Evolutionary conservation across 2,797 vertebrate genomes (phyloP).

Genomic region (Neomorphus geoffroyi): DNA sequence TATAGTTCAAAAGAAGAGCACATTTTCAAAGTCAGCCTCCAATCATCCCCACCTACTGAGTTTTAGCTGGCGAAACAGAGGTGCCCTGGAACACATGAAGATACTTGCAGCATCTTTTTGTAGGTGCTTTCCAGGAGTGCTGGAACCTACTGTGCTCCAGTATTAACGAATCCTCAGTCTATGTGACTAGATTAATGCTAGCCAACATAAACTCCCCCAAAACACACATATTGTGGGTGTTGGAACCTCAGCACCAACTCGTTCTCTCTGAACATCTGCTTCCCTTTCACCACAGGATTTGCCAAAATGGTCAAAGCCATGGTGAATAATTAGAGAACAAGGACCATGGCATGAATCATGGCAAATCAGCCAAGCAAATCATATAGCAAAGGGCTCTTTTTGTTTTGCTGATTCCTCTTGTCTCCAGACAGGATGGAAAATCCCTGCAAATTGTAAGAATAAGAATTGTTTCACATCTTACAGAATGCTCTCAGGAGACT

Average conservation of each 20-base stretch:
- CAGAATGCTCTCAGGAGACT: neutral
- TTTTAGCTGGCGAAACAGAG: neutral
- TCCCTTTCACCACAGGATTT: neutral
- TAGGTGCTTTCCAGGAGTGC: neutral
- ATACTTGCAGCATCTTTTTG: neutral
- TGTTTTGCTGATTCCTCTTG: neutral
- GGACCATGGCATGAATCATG: neutral
- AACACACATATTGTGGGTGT: neutral
- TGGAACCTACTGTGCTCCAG: neutral
- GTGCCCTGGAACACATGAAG: neutral
- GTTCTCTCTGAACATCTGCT: neutral
- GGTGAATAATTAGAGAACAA: neutral
- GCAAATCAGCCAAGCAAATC: neutral
- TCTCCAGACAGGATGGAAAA: neutral
- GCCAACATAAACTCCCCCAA: neutral
- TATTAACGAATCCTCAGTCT: neutral
- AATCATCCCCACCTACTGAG: neutral
- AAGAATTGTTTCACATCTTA: neutral
- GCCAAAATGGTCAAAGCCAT: neutral
- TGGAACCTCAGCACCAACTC: rapidly evolving
- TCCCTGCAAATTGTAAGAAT: neutral
- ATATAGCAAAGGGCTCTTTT: neutral
- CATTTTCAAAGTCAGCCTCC: neutral
- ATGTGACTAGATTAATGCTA: neutral
- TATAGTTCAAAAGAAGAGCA: rapidly evolving